Evolutionary conservation across 2,113 vertebrate genomes (phyloP), one percentile per base, ranked within the genome.

Genomic region (Rhinoderma darwinii): DNA sequence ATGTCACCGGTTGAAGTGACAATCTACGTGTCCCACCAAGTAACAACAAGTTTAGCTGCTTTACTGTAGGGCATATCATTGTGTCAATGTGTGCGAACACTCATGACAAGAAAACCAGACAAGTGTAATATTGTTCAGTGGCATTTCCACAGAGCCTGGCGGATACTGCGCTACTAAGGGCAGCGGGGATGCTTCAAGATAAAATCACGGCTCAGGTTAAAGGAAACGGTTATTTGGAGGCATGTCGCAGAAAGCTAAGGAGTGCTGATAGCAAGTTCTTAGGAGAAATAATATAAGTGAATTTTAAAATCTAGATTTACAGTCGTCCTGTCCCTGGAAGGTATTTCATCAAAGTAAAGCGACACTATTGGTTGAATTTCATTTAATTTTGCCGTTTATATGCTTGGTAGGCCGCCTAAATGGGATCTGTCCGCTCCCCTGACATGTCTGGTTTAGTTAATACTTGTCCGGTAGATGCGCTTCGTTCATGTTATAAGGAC

Each of bases 81-180:
- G 59, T 43, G 41, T 68, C 70, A 10, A 0, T 44, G 35, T 39
- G 35, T 54, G 66, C 39, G 59, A 54, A 27, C 85, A 35, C 2
- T 5, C 78, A 84, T 87, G 86, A 83, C 59, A 82, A 70, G 5
- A 43, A 56, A 4, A 1, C 63, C n/a, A 73, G 90, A 91, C 68
- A 56, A 61, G 41, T 75, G 83, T 47, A 43, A 85, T 80, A 32
- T 37, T 84, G 76, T n/a, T n/a, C 76, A 51, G 54, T 90, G 88
- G 56, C 82, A 73, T 25, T 77, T 85, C 74, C 86, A 47, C 54
- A 89, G 73, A 84, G 87, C 77, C 51, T 20, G 86, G 83, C 66
- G 75, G 43, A 35, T 32, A 25, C 25, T 5, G n/a, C 0, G 0
- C 27, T 9, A 0, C 0, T 25, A 20, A 32, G 18, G 47, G 32